Conservation (phyloP, 35 echinoderm and acorn worm species). For the Diadema setosum region DNA sequence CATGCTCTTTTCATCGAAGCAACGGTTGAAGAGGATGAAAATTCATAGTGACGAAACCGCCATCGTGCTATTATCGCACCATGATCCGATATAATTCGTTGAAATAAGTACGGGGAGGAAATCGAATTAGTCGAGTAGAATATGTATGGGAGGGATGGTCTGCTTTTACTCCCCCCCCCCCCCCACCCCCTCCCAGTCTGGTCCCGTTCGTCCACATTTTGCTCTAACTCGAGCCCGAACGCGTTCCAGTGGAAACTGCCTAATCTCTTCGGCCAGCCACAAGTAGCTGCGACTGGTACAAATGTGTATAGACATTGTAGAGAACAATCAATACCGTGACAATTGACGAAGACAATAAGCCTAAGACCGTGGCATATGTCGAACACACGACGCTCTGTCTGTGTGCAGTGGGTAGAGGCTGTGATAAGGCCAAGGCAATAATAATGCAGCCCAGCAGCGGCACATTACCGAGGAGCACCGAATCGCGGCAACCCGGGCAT, state of each 20-base stretch:
- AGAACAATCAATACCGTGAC: conserved; percentile 1
- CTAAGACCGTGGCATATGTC: neutral
- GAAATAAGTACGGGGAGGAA: neutral
- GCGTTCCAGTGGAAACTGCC: neutral
- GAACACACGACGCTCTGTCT: neutral
- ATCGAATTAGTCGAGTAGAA: neutral
- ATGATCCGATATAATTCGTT: neutral
- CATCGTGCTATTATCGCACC: too few species aligned
- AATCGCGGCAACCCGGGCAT: too few species aligned
- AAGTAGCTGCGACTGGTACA: neutral
- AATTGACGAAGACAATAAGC: conserved; percentile 9
- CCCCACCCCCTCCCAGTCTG: too few species aligned
- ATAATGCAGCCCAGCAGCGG: too few species aligned
- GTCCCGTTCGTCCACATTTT: neutral
- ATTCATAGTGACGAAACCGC: too few species aligned
- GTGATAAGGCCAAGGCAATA: too few species aligned
- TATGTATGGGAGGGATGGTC: too few species aligned
- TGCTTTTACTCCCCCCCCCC: too few species aligned
- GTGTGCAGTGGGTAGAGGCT: too few species aligned
- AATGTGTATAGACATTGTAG: neutral
- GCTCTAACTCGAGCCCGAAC: neutral
- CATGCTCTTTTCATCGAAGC: too few species aligned
- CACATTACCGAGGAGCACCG: too few species aligned
- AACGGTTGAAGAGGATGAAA: too few species aligned
- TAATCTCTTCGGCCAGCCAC: neutral